phyloP scores from a whole-genome alignment of 1,140 invertebrate genomes.

The Bombus affinis region DNA sequence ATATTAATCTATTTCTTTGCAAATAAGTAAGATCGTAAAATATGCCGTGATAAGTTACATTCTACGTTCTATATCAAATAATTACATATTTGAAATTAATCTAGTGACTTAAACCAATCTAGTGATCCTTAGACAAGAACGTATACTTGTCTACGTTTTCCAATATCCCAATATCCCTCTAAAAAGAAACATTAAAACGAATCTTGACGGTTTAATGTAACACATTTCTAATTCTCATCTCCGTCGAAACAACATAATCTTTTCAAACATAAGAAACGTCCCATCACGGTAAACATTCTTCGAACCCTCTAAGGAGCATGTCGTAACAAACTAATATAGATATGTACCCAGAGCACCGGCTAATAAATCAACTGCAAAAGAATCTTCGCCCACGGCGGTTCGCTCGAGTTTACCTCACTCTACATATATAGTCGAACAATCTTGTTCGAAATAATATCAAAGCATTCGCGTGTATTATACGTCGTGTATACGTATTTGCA shows the following conservation, averaged over 20 bases:
- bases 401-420: background rate
- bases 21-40: too few relatives aligned
- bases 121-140: too few relatives aligned
- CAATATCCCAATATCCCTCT: too few relatives aligned
- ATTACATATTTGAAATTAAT: too few relatives aligned
- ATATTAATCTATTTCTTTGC: too few relatives aligned
- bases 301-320: background rate
- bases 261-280: too few relatives aligned
- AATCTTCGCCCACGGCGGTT: conserved; percentile 17
- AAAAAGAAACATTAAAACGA: too few relatives aligned
- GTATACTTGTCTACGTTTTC: too few relatives aligned
- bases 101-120: too few relatives aligned
- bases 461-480: background rate
- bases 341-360: background rate
- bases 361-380: conserved; percentile 11
- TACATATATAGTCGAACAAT: background rate
- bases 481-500: background rate
- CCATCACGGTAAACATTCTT: background rate
- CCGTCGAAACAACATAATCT: background rate
- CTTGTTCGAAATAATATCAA: too few relatives aligned
- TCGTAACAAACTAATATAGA: conserved; percentile 17
- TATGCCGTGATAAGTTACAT: too few relatives aligned
- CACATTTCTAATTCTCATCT: background rate
- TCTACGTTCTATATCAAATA: too few relatives aligned
- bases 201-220: background rate